Evolutionary conservation across 2,797 vertebrate species (phyloP), one percentile per base, ranked within the genome.

Genomic region (Balearica regulorum): DNA sequence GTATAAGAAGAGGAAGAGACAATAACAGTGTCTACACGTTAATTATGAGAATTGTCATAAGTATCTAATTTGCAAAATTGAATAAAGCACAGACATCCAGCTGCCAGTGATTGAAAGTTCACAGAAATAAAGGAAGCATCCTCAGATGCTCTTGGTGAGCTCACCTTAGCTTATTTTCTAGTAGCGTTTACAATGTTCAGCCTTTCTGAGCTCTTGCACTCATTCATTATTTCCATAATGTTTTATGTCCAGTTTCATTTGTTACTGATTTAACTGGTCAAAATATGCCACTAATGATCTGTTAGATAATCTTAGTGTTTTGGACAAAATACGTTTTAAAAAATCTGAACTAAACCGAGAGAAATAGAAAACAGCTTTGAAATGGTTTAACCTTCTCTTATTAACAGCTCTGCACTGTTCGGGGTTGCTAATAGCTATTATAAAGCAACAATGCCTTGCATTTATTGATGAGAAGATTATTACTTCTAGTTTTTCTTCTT

Each of bases 381-480:
- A 90, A 91, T 60, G 18, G 13, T 94, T 94, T 87, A 89, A 69
- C 68, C 64, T 94, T 94, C 65, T 18, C 83, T 97, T 87, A 83
- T 93, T 94, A 93, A 94, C 13, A 24, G 66, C 61, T 84, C 78
- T 93, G 54, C 78, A 60, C 85, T 93, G 37, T 69, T 91, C 75
- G 93, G 92, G 69, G 68, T 73, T 92, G 69, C 46, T 94, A 97
- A 96, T 94, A 86, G 80, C 51, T 96, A 68, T 95, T 96, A 96
- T 78, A 94, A 97, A 97, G 93, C 81, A 97, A 94, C 62, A 94
- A 92, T 93, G 90, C 26, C 96, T 95, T 97, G 76, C 83, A 89
- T 96, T 97, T 98, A 97, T 96, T 96, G 95, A 97, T 89, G 84
- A 85, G 44, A 85, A 94, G 89, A 97, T 97, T 97, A 97, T 94